Conservation (phyloP, 2,113 vertebrate genomes). For the Columba janthina region DNA sequence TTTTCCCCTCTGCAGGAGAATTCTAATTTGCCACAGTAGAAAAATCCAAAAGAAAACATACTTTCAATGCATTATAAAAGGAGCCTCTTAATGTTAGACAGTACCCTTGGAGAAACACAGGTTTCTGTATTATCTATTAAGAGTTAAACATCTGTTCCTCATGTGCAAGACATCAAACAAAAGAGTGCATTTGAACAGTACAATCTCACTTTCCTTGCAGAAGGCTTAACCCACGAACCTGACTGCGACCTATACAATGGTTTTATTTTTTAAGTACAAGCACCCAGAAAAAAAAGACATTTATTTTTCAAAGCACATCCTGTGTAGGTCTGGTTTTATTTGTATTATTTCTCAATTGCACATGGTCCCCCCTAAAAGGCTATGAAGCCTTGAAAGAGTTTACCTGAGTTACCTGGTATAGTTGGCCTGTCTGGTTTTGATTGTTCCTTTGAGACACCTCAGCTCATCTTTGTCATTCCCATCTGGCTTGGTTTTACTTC, state of each 20-base stretch:
- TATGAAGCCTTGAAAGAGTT: neutral
- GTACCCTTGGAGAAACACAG: neutral
- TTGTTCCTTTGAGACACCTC: neutral
- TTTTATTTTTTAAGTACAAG: neutral
- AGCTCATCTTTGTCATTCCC: neutral
- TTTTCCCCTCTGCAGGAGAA: neutral
- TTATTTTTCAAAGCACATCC: neutral
- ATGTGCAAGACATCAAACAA: neutral
- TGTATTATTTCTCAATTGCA: neutral
- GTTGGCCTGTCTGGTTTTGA: neutral
- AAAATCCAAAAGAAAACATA: neutral
- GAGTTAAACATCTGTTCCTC: neutral
- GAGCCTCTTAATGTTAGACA: neutral
- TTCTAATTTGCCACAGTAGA: neutral
- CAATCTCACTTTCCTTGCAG: neutral
- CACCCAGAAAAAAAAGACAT: neutral
- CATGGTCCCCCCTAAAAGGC: neutral
- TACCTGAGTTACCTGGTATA: neutral
- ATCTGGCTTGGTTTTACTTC: neutral
- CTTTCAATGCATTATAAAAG: neutral
- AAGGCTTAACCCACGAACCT: neutral
- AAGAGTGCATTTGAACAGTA: neutral
- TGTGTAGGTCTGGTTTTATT: neutral
- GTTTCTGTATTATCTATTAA: neutral
- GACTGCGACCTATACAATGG: neutral